Percentiles rank a stretch among this genome's conserved stretches.
Conservation (phyloP, 2,113 vertebrate species). For the Tachycineta bicolor region DNA sequence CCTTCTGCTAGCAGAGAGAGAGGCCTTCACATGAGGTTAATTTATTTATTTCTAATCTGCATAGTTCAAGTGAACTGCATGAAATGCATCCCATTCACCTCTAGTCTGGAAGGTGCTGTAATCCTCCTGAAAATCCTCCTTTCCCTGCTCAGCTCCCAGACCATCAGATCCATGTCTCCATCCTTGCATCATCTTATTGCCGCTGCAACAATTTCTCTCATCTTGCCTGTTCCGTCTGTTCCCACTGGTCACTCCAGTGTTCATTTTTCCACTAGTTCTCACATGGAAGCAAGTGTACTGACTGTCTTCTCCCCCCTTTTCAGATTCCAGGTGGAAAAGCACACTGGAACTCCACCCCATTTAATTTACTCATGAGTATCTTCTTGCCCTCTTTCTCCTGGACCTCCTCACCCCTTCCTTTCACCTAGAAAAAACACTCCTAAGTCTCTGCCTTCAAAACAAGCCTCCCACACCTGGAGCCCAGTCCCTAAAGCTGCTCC, state of each 20-base stretch:
- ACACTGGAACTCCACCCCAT: neutral
- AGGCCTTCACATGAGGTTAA: neutral
- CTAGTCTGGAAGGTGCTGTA: neutral
- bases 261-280: neutral
- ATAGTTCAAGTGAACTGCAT: neutral
- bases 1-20: neutral
- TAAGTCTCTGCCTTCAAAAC: neutral
- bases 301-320: neutral
- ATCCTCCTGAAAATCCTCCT: neutral
- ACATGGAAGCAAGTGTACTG: accelerated
- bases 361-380: neutral
- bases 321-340: neutral
- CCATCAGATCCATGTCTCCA: neutral
- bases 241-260: neutral
- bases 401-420: neutral
- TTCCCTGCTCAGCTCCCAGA: neutral
- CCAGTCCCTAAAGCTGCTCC: neutral
- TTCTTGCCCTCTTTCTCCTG: neutral
- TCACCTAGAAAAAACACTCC: neutral
- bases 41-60: neutral
- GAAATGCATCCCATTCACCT: neutral
- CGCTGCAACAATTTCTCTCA: neutral
- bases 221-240: neutral
- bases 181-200: neutral
- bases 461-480: neutral